Base-by-base conservation (phyloP, 2,113 vertebrate genomes). In the Sander vitreus region DNA sequence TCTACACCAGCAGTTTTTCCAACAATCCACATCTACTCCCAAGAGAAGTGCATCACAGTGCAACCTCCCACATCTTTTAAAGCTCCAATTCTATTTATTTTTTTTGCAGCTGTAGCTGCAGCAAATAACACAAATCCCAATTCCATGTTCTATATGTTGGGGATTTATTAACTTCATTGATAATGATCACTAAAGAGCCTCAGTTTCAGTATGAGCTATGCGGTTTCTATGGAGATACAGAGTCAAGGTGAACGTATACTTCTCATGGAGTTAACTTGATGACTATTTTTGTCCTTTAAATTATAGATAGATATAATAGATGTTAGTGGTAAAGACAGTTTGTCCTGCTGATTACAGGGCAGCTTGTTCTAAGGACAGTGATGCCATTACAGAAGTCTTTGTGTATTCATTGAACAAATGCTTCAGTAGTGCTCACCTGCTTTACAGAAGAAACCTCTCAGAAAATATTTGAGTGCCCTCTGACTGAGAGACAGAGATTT, bases 361-460 rank as follows among this genome's bases (percentile, higher is more conserved):
- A 58, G 73, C 27, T 80, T 6, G 15, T 69, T 69, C n/a, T 80
- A 43, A 66, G 53, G 19, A 74, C 51, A 59, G 36, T 1, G 4
- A 54, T 0, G 0, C 19, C 36, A 12, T 55, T 23, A 33, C 36
- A 57, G 36, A 64, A 12, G 33, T 50, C 55, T 70, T 54, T 48
- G 15, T 0, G 19, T 57, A 73, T 75, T 78, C 33, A 55, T 1
- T 47, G 0, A 66, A 55, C 57, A 36, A 82, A 73, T 5, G 23
- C 25, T 45, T 74, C 72, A 64, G 54, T 19, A 15, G 15, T 0
- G 23, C 39, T 59, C 21, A 63, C 3, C 2, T 21, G 6, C 36
- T 80, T 86, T 73, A 43, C 48, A 25, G 70, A 60, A 47, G 54
- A 80, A 77, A 65, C 21, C 73, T 39, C 65, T 71, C 60, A 11